These are phyloP conservation scores for Keiferia lycopersicella DNA, from an alignment of 2,888 invertebrate species.

Conservation along the genomic window DNA sequence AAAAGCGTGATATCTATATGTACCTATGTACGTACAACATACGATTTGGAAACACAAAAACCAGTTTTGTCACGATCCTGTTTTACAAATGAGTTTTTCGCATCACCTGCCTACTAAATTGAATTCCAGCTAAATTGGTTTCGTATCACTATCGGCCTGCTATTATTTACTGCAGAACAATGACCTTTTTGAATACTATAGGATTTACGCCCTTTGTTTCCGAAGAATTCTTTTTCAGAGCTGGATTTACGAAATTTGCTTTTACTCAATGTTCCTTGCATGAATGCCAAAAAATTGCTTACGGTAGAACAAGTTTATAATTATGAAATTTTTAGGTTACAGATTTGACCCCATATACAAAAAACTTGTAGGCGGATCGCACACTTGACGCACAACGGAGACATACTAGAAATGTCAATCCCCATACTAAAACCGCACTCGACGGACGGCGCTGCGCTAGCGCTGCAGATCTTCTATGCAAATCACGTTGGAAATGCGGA, in stretches of 20 bases:
- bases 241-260: not conserved
- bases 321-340: too few relatives aligned
- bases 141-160: conserved; percentile 1
- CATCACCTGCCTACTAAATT: conserved; percentile 25
- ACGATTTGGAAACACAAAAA: conserved; percentile 14
- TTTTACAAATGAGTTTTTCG: conserved; percentile 26
- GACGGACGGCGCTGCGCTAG: too few relatives aligned
- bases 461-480: conserved; percentile 51
- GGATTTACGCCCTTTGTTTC: not conserved
- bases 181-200: conserved; percentile 34
- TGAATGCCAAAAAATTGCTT: too few relatives aligned
- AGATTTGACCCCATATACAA: too few relatives aligned
- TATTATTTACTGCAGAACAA: conserved; percentile 2
- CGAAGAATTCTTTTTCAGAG: not conserved
- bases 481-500: conserved; percentile 72
- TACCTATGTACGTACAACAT: too few relatives aligned
- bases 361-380: too few relatives aligned
- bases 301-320: too few relatives aligned
- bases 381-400: too few relatives aligned
- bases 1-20: too few relatives aligned
- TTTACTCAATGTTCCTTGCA: too few relatives aligned
- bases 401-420: too few relatives aligned
- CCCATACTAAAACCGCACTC: too few relatives aligned
- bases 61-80: not conserved
- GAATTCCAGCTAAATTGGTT: conserved; percentile 7